Base-by-base conservation (phyloP, 23 tunicate genomes). In the Trididemnum miniatum region DNA sequence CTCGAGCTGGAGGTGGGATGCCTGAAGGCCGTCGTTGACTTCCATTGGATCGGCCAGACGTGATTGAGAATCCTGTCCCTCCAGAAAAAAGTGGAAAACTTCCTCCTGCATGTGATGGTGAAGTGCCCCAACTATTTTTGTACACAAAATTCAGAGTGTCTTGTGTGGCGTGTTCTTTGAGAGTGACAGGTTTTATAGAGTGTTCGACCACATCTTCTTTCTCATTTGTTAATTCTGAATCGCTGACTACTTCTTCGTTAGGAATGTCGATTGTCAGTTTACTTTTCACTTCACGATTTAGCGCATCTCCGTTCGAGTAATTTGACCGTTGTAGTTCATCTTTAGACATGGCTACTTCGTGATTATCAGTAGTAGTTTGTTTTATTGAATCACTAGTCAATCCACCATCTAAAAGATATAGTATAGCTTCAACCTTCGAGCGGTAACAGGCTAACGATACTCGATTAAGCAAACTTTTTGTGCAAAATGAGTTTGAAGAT, bases 1-100 rank as follows among this genome's bases (percentile, higher is more conserved):
- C 94, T 35, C 94, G 51, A 34, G 85, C 80, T 2, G 94, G 94
- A 28, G 94, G 94, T 20, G 94, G 94, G 32, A 89, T 85, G 0
- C 94, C 94, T n/a, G 94, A 89, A 1, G 87, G 80, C 34, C 94
- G 64, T 51, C 94, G 65, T 44, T 77, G 72, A 20, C 82, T 65
- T 3, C 82, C 54, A 24, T 34, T 25, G 40, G 52, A 26, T 15
- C 28, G 35, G 5, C 27, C 37, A 0, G 78, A 27, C 27, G 33
- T 65, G 18, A 23, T 2, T 15, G 18, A 65, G 12, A 26, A 78
- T 1, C 65, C 25, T 0, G 75, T 38, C 5, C 76, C 82, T 28
- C 75, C 67, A 31, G 66, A 25, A 31, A 83, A 71, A 59, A 9
- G 44, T 26, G 60, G 78, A 54, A 86, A 86, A 51, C 51, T 57